Conservation (phyloP, 1,140 invertebrate genomes). For the Ceratoteleas bidentatus region DNA sequence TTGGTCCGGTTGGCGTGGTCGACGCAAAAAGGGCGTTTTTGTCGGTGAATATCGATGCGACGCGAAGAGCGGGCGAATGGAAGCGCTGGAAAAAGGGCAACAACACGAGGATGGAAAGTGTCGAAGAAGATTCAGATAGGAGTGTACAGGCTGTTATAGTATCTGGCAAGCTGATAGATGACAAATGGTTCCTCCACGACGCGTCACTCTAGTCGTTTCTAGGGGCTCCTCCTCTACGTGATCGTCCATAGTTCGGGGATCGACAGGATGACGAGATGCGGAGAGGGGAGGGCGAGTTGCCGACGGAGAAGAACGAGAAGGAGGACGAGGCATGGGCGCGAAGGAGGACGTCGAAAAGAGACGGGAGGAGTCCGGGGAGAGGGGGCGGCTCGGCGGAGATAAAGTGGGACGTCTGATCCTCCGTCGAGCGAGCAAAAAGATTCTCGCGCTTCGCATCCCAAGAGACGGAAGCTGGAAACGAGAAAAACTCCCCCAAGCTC, state of each 20-base stretch:
- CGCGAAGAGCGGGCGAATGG: slow-evolving; percentile 24
- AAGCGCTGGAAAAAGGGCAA: slow-evolving; percentile 9
- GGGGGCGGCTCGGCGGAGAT: slow-evolving; percentile 69
- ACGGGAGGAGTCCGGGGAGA: slow-evolving; percentile 36
- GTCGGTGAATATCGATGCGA: slow-evolving; percentile 48
- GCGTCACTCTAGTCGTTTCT: slow-evolving; percentile 78
- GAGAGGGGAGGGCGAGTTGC: slow-evolving; percentile 38
- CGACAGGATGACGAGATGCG: slow-evolving; percentile 62
- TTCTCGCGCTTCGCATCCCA: slow-evolving; percentile 74
- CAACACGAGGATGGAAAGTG: slow-evolving; percentile 48
- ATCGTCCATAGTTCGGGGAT: slow-evolving; percentile 74
- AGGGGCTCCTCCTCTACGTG: slow-evolving; percentile 77
- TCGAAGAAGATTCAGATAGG: slow-evolving; percentile 66
- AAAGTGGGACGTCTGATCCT: slow-evolving; percentile 75
- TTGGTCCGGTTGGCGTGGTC: slow-evolving; percentile 18
- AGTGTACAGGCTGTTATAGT: slow-evolving; percentile 70
- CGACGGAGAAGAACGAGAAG: slow-evolving; percentile 44
- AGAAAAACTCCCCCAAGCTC: slow-evolving; percentile 78
- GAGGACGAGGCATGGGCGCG: slow-evolving; percentile 34
- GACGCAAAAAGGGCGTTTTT: slow-evolving; percentile 21
- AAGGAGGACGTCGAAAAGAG: slow-evolving; percentile 48
- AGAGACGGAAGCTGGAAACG: slow-evolving; percentile 79
- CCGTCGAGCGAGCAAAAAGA: slow-evolving; percentile 73
- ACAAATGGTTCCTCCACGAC: slow-evolving; percentile 79
- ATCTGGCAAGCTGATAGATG: slow-evolving; percentile 77